Evolutionary conservation across 1,140 invertebrate genomes (phyloP).

Genomic region (Drosophila lacteicornis): DNA sequence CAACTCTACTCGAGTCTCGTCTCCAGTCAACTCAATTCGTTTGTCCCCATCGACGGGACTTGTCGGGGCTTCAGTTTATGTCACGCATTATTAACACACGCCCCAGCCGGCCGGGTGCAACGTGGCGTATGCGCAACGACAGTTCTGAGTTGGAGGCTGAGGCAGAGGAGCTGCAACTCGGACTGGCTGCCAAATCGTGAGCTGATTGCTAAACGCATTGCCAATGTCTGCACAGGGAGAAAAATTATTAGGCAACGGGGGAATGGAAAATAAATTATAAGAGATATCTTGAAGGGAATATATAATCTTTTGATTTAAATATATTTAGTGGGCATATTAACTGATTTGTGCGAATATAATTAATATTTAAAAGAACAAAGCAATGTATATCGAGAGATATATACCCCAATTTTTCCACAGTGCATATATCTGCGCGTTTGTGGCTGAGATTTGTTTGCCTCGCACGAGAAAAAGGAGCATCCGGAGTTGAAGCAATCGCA

Average conservation of each 20-base stretch:
- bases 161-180: conserved; percentile 16
- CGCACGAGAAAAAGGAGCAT: conserved; percentile 29
- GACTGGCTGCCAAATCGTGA: conserved; percentile 63
- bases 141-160: not conserved
- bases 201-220: conserved; percentile 77
- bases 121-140: conserved; percentile 75
- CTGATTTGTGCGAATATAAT: too few species aligned
- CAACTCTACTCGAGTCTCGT: not conserved
- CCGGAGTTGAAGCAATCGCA: conserved; percentile 25
- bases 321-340: too few species aligned
- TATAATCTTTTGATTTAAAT: too few species aligned
- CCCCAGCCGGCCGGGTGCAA: conserved; percentile 64
- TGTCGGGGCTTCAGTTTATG: conserved; percentile 69
- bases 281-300: too few species aligned
- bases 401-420: not conserved
- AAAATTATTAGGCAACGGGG: not conserved
- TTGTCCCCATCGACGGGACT: conserved; percentile 55
- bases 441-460: conserved; percentile 71
- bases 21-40: conserved; percentile 79
- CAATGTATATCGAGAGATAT: not conserved
- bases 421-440: conserved; percentile 25
- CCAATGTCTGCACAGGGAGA: conserved; percentile 32
- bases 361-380: too few species aligned
- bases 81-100: conserved; percentile 83
- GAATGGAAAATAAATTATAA: too few species aligned